Evolutionary conservation across 2,113 vertebrate species (phyloP).

Genomic region (Otus sunia): DNA sequence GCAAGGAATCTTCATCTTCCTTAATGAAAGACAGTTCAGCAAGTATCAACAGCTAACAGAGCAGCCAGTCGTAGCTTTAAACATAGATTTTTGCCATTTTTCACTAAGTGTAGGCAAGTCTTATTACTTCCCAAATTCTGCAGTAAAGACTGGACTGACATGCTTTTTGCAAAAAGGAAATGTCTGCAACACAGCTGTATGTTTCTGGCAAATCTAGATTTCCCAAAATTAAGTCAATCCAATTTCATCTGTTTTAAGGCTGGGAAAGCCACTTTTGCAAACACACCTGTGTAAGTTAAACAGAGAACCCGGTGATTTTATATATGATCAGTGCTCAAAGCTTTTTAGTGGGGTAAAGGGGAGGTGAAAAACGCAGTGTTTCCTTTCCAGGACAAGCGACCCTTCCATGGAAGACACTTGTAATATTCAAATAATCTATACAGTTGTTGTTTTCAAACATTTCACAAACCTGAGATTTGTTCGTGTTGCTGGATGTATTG

Average conservation of each 20-base stretch:
- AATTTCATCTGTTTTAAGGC: background rate
- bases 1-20: background rate
- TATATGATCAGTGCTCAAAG: background rate
- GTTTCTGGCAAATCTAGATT: background rate
- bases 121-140: background rate
- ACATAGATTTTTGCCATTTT: background rate
- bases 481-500: constrained; percentile 76
- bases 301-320: background rate
- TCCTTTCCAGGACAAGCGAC: background rate
- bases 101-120: background rate
- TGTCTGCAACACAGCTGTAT: background rate
- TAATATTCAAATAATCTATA: background rate
- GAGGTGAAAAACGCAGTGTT: background rate
- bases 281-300: background rate
- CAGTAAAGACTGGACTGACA: background rate
- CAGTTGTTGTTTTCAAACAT: background rate
- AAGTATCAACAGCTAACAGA: background rate
- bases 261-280: background rate
- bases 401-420: background rate
- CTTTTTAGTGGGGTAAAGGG: background rate
- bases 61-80: background rate
- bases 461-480: constrained; percentile 88
- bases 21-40: background rate
- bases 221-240: background rate
- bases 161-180: background rate